Base-by-base conservation (phyloP, 2,888 invertebrate species). In the Epinotia brunnichana region DNA sequence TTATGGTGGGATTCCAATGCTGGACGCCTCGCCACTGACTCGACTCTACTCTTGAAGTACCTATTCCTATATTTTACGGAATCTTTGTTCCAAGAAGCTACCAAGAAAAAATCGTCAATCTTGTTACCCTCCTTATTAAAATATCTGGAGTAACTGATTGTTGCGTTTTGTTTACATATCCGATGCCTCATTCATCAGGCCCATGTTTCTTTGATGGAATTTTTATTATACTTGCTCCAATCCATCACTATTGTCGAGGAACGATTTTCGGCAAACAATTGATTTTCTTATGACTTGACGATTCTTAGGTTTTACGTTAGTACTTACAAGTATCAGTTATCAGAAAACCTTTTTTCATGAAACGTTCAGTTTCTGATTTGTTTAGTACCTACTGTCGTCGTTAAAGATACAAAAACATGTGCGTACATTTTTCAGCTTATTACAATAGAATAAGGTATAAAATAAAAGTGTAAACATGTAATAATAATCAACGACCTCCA, bases 91-190 rank as follows among this genome's bases (percentile, higher is more conserved):
- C 51, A 29, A 56, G 19, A 48, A 10, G 35, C n/a, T n/a, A n/a
- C n/a, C 44, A 56, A 56, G 62, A 62, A 68, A 57, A 62, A 62
- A 44, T 48, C 19, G 35, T 15, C 15, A 63, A 48, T 63, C 56
- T 35, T 29, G 21, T 63, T 70, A 48, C 70, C 56, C 13, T 54
- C 21, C 21, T 66, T 71, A 71, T 56, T 57, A 64, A 70, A 61
- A 44, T 44, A 51, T n/a, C 68, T 7, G 41, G 41, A 15, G 51
- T 73, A 68, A 71, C 67, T 62, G 73, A 73, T 73, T 69, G 69
- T 62, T 73, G 73, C 73, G 69, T 69, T 70, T 69, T 69, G 73
- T 73, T 73, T 73, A 69, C 73, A 69, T 69, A 73, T 63, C 63
- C 57, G 73, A 69, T 59, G 51, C 67, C 73, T 69, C 73, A 63